A percentile compares a stretch with the other conserved stretches of the same genome.
Conservation (phyloP, 2,797 vertebrate species). For the Pipistrellus kuhlii region DNA sequence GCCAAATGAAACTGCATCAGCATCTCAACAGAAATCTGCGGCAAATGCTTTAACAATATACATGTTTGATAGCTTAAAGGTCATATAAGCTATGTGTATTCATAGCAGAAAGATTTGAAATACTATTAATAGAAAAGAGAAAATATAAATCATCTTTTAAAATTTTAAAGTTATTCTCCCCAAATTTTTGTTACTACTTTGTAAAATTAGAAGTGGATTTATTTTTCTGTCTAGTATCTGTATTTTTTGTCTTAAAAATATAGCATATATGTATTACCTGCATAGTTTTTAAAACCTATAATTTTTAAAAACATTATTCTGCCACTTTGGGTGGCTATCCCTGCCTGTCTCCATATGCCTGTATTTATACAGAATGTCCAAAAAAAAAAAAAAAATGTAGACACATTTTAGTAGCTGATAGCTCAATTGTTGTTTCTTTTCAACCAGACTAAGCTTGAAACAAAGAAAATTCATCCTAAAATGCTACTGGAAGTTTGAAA, state of each 20-base stretch:
- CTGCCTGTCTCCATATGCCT: not conserved
- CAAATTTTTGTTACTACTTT: not conserved
- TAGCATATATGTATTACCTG: not conserved
- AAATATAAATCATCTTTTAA: constrained; percentile 2
- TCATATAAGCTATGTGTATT: not conserved
- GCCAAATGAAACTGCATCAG: not conserved
- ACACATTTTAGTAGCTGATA: too few relatives aligned
- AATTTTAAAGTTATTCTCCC: constrained; percentile 19
- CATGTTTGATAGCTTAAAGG: not conserved
- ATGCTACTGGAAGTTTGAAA: too few relatives aligned
- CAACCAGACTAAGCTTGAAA: too few relatives aligned
- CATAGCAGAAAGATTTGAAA: not conserved
- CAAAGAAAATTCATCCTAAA: too few relatives aligned
- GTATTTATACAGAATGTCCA: not conserved
- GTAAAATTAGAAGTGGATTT: not conserved
- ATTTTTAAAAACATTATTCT: constrained; percentile 29
- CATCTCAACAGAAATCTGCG: not conserved
- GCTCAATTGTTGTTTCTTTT: too few relatives aligned
- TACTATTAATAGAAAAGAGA: not conserved
- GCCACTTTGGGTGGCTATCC: not conserved
- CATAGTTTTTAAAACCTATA: not conserved
- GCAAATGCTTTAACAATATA: not conserved
- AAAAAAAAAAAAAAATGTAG: too few relatives aligned
- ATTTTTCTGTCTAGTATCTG: constrained; percentile 12
- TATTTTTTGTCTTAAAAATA: constrained; percentile 45